Conservation (phyloP, 2,888 invertebrate species). For the Lydus trimaculatus region DNA sequence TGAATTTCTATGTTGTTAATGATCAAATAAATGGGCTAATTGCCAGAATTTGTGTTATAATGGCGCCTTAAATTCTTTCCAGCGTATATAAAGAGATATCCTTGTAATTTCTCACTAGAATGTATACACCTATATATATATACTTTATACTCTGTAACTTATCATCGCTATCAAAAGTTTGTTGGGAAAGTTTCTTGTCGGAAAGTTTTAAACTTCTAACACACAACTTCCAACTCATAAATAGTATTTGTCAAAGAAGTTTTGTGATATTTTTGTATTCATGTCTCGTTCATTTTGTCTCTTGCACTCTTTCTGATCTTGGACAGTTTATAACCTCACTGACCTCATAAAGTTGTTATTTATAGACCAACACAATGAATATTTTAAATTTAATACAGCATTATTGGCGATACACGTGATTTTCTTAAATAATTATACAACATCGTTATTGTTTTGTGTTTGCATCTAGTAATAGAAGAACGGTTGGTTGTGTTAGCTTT, state of each 20-base stretch:
- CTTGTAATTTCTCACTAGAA: neutral
- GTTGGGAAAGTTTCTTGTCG: neutral
- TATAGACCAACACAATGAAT: conserved; percentile 25
- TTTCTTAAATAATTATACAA: neutral
- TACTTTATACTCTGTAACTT: no score
- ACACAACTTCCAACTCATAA: neutral
- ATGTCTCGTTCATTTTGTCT: neutral
- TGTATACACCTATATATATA: neutral
- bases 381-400: neutral
- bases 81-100: neutral
- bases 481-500: neutral
- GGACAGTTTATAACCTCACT: conserved; percentile 26
- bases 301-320: conserved; percentile 18
- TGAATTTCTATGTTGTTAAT: conserved; percentile 17
- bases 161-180: neutral
- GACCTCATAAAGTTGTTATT: conserved; percentile 36
- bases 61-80: neutral
- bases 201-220: neutral
- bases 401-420: conserved; percentile 3
- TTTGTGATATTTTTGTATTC: neutral
- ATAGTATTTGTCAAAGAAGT: neutral
- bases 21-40: conserved; percentile 1
- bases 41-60: neutral
- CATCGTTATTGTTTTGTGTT: neutral
- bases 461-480: neutral